Conservation (phyloP, 2,113 vertebrate genomes). For the Setophaga kirtlandii region DNA sequence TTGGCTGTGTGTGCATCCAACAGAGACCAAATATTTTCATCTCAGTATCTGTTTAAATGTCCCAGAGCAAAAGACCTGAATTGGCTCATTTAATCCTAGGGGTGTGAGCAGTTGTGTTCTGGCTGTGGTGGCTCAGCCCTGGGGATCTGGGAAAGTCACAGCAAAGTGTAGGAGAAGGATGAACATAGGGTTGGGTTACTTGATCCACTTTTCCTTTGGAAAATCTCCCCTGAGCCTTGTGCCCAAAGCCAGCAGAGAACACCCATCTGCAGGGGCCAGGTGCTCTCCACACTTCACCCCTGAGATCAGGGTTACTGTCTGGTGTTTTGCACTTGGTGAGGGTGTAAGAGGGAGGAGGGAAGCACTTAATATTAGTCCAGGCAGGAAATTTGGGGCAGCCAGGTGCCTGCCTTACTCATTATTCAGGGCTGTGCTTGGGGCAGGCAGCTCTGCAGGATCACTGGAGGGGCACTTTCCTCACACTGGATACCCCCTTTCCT, state of each 20-base stretch:
- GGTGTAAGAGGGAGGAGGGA: not conserved
- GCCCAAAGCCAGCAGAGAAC: rapidly evolving
- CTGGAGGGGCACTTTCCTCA: not conserved
- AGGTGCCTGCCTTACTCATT: not conserved
- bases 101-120: not conserved
- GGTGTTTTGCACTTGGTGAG: not conserved
- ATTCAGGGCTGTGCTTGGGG: not conserved
- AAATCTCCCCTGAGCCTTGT: not conserved
- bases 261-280: not conserved
- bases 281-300: not conserved
- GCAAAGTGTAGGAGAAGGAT: not conserved
- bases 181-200: not conserved
- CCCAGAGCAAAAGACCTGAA: not conserved
- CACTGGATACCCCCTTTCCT: not conserved
- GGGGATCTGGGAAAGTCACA: not conserved
- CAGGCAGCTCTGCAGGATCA: not conserved
- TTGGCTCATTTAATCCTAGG: not conserved
- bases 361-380: not conserved
- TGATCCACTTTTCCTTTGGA: not conserved
- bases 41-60: not conserved
- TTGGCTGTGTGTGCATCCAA: not conserved
- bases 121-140: not conserved
- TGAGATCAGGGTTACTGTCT: not conserved
- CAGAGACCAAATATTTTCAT: not conserved
- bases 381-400: not conserved